Percentiles rank a stretch among this genome's conserved stretches.
These are phyloP conservation scores for Conus betulinus DNA, from an alignment of 1,140 invertebrate genomes.

Conservation along the genomic window DNA sequence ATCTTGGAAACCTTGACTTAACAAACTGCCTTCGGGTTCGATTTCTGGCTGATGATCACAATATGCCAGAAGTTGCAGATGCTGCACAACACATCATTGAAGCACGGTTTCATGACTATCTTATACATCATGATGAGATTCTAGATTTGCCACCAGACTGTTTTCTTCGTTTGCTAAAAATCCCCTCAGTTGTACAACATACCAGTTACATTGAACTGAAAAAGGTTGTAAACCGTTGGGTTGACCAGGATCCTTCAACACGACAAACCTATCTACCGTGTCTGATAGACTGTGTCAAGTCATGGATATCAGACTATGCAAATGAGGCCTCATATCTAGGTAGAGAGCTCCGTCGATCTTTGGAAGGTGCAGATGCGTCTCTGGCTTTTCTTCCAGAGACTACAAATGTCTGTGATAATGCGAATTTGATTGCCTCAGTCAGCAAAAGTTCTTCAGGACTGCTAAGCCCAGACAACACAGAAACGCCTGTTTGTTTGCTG, in stretches of 20 bases:
- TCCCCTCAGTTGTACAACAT: conserved; percentile 65
- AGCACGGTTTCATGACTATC: conserved; percentile 71
- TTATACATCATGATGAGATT: conserved; percentile 71
- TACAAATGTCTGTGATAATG: conserved; percentile 17
- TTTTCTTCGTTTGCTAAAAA: conserved; percentile 64
- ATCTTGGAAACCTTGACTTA: conserved; percentile 70
- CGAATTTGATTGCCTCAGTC: background rate
- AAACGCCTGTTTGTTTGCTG: conserved; percentile 61
- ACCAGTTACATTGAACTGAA: conserved; percentile 67
- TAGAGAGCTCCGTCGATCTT: conserved; percentile 48
- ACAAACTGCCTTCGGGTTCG: conserved; percentile 67
- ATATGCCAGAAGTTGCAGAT: conserved; percentile 65
- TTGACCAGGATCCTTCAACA: conserved; percentile 60
- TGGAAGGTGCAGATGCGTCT: conserved; percentile 46
- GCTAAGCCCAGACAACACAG: conserved; percentile 30
- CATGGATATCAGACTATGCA: conserved; percentile 66
- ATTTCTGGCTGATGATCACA: conserved; percentile 69
- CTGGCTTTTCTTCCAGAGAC: conserved; percentile 15
- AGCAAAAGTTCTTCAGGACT: background rate
- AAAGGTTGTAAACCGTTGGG: conserved; percentile 64
- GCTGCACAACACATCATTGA: conserved; percentile 68
- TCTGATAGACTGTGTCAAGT: conserved; percentile 60
- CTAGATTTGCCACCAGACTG: conserved; percentile 70
- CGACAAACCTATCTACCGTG: conserved; percentile 55
- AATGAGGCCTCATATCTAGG: conserved; percentile 58